Conservation (phyloP, 2,113 vertebrate species). For the Platysteira castanea region DNA sequence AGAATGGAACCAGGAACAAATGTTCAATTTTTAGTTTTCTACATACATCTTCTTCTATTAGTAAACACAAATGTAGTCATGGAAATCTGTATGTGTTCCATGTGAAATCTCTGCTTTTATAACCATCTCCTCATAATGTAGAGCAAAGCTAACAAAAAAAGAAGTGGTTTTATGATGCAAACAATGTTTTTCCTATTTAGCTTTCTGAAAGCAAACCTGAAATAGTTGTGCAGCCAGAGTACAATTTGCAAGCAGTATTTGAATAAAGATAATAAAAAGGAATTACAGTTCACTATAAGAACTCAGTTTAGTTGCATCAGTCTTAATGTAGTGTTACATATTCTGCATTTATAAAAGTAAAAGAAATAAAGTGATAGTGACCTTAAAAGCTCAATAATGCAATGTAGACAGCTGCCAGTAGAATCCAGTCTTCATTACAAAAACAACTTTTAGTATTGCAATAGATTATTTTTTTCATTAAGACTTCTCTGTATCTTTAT, state of each 20-base stretch:
- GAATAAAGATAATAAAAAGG: constrained; percentile 25
- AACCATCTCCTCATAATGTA: neutral
- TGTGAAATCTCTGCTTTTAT: neutral
- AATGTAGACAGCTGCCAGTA: neutral
- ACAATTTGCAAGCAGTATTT: neutral
- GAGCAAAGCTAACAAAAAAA: neutral
- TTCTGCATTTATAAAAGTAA: neutral
- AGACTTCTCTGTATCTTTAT: neutral
- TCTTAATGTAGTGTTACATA: neutral
- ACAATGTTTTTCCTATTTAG: neutral
- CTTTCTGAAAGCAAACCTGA: neutral
- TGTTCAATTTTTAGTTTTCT: neutral
- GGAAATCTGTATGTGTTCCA: neutral
- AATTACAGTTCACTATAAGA: neutral
- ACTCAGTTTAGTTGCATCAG: neutral
- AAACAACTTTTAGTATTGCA: neutral
- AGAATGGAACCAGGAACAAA: neutral
- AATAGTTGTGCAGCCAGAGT: neutral
- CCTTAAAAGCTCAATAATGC: neutral
- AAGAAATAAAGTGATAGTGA: neutral
- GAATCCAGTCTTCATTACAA: neutral
- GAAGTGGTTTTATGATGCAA: neutral
- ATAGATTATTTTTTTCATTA: neutral
- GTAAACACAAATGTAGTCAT: neutral
- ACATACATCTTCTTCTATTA: neutral